Evolutionary conservation across 1,140 invertebrate species (phyloP), one percentile per base, ranked within the genome.

Genomic region (Heterodera carotae): DNA sequence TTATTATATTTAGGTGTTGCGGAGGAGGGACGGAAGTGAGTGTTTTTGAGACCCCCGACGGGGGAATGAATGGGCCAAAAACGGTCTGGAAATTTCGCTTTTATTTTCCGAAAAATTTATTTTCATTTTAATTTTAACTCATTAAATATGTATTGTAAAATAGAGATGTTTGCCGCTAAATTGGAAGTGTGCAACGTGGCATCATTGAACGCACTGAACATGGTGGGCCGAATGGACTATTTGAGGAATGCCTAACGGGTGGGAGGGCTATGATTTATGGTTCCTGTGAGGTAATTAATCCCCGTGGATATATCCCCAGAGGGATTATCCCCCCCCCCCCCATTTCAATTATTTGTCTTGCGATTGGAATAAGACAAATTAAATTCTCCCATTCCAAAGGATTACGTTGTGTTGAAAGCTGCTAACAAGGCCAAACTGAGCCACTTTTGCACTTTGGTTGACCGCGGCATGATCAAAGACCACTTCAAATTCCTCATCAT

Each of bases 401-500:
- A 86, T 29, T 86, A 85, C 53, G 81, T 76, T 39, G 85, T 88
- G 18, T 64, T 86, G 67, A 84, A 79, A 67, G 78, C 80, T n/a
- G 86, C 82, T 15, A 81, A 76, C 68, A 67, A 76, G 69, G 74
- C 72, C 18, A 76, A 74, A 15, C 39, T 79, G n/a, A 22, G 67
- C 6, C 81, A 87, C 31, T 75, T 86, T 59, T 77, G 79, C 36
- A 64, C 48, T 29, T 59, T 86, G 60, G 76, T 86, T 53, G 85
- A 86, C 79, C 75, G 85, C 25, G 85, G 85, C 60, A 86, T 87
- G 76, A 86, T 86, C 27, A 81, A 87, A 73, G 83, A 80, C 18
- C 85, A 88, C 73, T 86, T 86, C 69, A 88, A 88, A 74, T 86
- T 86, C 69, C 82, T 86, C 27, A 77, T 86, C 25, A 86, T 86